Conservation (phyloP, 1,140 invertebrate species). For the Neuroterus valhalla region DNA sequence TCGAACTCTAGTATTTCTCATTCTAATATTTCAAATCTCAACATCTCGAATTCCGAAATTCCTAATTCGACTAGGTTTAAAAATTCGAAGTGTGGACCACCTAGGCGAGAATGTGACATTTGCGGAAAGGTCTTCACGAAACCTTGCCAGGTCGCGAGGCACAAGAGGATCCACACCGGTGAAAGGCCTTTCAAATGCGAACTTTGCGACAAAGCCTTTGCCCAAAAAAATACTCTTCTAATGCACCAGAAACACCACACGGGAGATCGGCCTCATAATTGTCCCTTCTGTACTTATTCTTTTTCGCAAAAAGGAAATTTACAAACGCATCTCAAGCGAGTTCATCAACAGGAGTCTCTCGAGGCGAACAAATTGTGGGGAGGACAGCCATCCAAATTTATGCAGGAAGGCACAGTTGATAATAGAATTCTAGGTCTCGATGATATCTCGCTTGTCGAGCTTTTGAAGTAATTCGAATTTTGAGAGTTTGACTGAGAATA, state of each 20-base stretch:
- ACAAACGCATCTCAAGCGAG: conserved; percentile 78
- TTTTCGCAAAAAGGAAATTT: conserved; percentile 80
- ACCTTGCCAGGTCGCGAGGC: conserved; percentile 68
- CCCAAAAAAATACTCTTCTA: conserved; percentile 80
- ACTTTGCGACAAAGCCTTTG: conserved; percentile 80
- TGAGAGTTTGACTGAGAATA: background rate
- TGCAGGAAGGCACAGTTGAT: conserved; percentile 44
- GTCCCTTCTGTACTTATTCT: conserved; percentile 73
- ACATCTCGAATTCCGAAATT: background rate
- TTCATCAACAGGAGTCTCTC: conserved; percentile 64
- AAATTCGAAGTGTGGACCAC: conserved; percentile 13
- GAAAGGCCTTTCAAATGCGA: conserved; percentile 82
- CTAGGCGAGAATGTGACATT: conserved; percentile 63
- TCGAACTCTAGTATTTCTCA: background rate
- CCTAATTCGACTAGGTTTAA: background rate
- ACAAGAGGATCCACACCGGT: conserved; percentile 79
- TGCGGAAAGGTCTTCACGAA: conserved; percentile 71
- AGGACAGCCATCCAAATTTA: conserved; percentile 50
- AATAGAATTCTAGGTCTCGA: conserved; percentile 56
- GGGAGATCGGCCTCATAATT: conserved; percentile 75
- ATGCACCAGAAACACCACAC: conserved; percentile 79
- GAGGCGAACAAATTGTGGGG: conserved; percentile 53
- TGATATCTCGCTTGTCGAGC: conserved; percentile 62
- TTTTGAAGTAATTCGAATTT: conserved; percentile 33
- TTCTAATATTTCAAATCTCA: background rate